These are phyloP conservation scores for Onthophagus sagittarius DNA, from an alignment of 2,888 invertebrate species.

Conservation along the genomic window DNA sequence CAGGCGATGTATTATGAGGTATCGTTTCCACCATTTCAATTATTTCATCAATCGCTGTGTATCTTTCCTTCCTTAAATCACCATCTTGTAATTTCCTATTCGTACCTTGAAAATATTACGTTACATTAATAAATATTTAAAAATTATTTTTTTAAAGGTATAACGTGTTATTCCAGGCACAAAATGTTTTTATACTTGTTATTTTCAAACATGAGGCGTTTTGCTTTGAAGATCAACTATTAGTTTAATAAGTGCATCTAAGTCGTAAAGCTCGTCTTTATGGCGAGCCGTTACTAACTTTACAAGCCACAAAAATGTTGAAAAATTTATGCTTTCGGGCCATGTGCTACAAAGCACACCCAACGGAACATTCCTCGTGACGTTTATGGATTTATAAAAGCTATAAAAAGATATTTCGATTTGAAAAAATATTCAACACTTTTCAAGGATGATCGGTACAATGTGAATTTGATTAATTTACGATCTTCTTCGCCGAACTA, in stretches of 20 bases:
- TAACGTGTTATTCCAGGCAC: neutral
- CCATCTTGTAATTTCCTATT: conserved; percentile 7
- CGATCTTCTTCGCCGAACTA: neutral
- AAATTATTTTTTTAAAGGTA: neutral
- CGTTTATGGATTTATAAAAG: neutral
- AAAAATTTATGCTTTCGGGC: neutral
- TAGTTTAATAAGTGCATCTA: neutral
- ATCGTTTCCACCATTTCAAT: conserved; percentile 36
- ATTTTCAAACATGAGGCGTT: neutral
- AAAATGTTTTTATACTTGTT: neutral
- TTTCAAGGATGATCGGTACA: neutral
- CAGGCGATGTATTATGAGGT: conserved; percentile 37
- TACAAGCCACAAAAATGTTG: neutral
- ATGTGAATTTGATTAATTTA: neutral
- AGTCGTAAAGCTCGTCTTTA: neutral
- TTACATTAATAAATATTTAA: neutral
- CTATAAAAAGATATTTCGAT: neutral
- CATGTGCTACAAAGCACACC: neutral
- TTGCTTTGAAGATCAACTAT: neutral
- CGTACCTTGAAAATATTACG: conserved; percentile 2
- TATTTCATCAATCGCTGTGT: conserved; percentile 37
- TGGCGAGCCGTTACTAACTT: neutral
- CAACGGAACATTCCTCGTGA: neutral
- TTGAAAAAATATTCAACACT: neutral
- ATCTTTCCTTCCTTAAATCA: conserved; percentile 39